A percentile compares a stretch with the other conserved stretches of the same genome.
Conservation (phyloP, 30 jellyfish, hydroid and myxozoan species). For the Clytia hemisphaerica region DNA sequence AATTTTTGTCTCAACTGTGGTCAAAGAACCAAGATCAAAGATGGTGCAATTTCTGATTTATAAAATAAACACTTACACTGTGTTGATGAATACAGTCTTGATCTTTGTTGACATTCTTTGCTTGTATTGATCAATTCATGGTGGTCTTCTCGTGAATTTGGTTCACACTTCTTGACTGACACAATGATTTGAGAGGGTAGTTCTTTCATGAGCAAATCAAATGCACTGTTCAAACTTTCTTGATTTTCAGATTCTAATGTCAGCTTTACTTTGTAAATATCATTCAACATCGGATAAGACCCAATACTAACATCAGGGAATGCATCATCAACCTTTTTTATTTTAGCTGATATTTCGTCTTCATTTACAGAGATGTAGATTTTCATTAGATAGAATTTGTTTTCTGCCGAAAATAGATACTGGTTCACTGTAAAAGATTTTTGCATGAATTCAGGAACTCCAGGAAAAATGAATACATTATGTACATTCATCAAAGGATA, state of each 20-base stretch:
- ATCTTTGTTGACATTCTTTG: too few species aligned
- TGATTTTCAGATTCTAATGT: conserved; percentile 65
- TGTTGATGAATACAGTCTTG: too few species aligned
- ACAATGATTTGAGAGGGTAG: conserved; percentile 49
- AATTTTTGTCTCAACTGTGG: too few species aligned
- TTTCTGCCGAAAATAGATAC: conserved; percentile 29
- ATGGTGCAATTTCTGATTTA: too few species aligned
- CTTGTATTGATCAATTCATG: conserved; percentile 48
- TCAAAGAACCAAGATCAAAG: too few species aligned
- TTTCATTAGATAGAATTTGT: conserved; percentile 43
- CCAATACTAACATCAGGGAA: conserved; percentile 63
- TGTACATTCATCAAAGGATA: conserved; percentile 54
- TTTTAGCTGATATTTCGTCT: conserved; percentile 45
- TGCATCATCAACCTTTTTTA: conserved; percentile 33
- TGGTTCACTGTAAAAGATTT: conserved; percentile 42
- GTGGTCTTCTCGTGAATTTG: conserved; percentile 60
- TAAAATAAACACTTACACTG: too few species aligned
- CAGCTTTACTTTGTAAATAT: conserved; percentile 60
- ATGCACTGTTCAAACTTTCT: conserved; percentile 42
- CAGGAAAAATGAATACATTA: conserved; percentile 75
- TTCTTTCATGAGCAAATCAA: conserved; percentile 32
- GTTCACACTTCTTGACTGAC: conserved; percentile 57
- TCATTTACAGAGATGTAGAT: conserved; percentile 61
- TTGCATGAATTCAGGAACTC: conserved; percentile 75
- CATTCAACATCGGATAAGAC: conserved; percentile 66